Evolutionary conservation across 2,797 vertebrate species (phyloP).

Genomic region (Neoniphon sammara): DNA sequence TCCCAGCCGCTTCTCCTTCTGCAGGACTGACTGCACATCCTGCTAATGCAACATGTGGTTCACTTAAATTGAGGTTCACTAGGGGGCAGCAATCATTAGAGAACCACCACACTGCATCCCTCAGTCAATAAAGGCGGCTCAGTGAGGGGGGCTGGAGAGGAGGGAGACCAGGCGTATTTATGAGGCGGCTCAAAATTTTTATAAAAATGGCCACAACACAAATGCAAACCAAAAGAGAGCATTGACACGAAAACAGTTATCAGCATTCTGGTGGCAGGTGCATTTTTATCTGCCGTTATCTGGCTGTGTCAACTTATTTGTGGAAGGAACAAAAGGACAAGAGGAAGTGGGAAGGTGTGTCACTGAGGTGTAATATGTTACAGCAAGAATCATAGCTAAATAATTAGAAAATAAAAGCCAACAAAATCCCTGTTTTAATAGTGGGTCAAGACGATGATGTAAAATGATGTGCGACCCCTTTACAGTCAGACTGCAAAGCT

Average conservation of each 20-base stretch:
- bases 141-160: background rate
- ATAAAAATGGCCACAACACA: too few relatives aligned
- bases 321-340: background rate
- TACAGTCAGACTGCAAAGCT: too few relatives aligned
- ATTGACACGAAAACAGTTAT: background rate
- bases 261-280: too few relatives aligned
- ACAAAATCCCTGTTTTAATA: too few relatives aligned
- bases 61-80: slow-evolving; percentile 68
- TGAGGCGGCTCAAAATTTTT: too few relatives aligned
- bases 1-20: background rate
- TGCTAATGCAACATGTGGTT: slow-evolving; percentile 4
- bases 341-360: background rate
- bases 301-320: slow-evolving; percentile 7
- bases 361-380: background rate
- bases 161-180: too few relatives aligned
- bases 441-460: too few relatives aligned
- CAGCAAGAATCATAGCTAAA: background rate
- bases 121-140: background rate
- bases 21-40: background rate
- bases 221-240: background rate
- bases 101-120: slow-evolving; percentile 18
- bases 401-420: background rate
- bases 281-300: background rate
- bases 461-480: too few relatives aligned
- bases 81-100: slow-evolving; percentile 82